Evolutionary conservation across 2,113 vertebrate genomes (phyloP), one percentile per base, ranked within the genome.

Genomic region (Cygnus buccinator): DNA sequence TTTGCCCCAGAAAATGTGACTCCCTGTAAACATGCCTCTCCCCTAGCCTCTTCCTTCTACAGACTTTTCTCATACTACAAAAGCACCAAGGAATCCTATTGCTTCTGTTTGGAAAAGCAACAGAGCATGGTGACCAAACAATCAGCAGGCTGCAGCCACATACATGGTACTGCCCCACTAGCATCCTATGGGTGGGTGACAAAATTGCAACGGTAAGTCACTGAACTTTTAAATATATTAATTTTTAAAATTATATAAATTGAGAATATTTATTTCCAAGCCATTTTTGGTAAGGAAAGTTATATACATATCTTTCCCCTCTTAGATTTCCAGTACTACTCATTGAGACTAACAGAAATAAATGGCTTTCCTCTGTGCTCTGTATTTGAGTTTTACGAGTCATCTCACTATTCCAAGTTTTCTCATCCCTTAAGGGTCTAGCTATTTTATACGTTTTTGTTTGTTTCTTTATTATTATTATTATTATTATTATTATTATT

Each of bases 321-420:
- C 44, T 73, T 61, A 44, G 25, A 44, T 76, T 31, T 87, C 25
- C 84, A 91, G 75, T 50, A 39, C n/a, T 59, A 10, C 48, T 74
- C 73, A 85, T 21, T 37, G 55, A 90, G 28, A 59, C 18, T 77
- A 77, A 77, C 35, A 85, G 63, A 85, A 96, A 87, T 68, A 93
- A 91, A 80, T 63, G 55, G 13, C 25, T 92, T 89, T 92, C 13
- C 65, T 91, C 66, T 57, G 10, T 35, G n/a, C 44, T 95, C 79
- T 94, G 25, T 80, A 90, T 86, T 83, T 90, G 63, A 72, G 58
- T 80, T 92, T 41, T 74, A 4, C 90, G 93, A 97, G 50, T 95
- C 75, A 96, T 65, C 46, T 59, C 79, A 86, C 59, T 95, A 90
- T 86, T 93, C 83, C 77, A 88, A 84, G 68, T 92, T 83, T 95